Evolutionary conservation across 2,888 invertebrate genomes (phyloP), one percentile per base, ranked within the genome.

Genomic region (Acrobasis suavella): DNA sequence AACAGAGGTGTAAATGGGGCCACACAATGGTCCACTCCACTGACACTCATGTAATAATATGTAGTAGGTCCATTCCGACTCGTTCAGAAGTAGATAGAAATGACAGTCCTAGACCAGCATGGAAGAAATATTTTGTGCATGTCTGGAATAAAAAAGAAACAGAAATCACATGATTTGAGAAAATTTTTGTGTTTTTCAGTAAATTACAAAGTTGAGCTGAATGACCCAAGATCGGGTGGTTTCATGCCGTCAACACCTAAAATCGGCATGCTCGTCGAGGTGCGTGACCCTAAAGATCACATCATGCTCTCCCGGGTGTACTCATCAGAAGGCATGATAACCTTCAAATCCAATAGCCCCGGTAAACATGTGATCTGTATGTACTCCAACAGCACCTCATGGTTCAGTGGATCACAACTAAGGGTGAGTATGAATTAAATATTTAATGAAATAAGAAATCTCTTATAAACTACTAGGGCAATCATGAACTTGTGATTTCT

Each of bases 331-430:
- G 99, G 98, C 60, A 95, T 92, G 89, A 98, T 99, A 81, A 98
- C 99, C 0, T 99, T 99, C 85, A 99, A 99, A 0, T 99, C 99
- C 0, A 97, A 98, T 74, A 95, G 95, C 2, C 99, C 99, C 10
- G 99, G 99, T 66, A 99, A 99, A 92, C 99, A 99, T 88, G 95
- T 98, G 9, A 98, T 99, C 76, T 99, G 99, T 85, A 95, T 99
- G 93, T 98, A 98, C 85, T 99, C 99, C 0, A 99, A 99, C 85
- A 98, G 98, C 74, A 96, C 98, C 8, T 96, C 98, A 52, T 99
- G 99, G 99, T 99, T 99, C 86, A 97, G 98, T 83, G 99, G 99
- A 60, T 97, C 98, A 37, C 99, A 99, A 83, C 89, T 99, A 81
- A 93, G 96, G 73, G 95, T 93, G 67, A 88, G 89, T 81, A 22